Base-by-base conservation (phyloP, 1,140 invertebrate genomes). In the Drosophila nannoptera region DNA sequence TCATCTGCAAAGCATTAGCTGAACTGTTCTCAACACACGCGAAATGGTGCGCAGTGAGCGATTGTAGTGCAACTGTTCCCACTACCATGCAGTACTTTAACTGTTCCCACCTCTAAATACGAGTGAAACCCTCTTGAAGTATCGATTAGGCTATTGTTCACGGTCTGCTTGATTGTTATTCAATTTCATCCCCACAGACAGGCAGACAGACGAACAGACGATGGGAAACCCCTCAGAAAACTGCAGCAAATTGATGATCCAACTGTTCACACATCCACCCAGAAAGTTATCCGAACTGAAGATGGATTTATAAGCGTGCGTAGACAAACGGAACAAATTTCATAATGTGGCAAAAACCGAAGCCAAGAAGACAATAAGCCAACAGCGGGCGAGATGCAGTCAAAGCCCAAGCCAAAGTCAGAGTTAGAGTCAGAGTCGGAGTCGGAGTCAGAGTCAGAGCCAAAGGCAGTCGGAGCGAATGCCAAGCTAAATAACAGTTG, bases 171-270 rank as follows among this genome's bases (percentile, higher is more conserved):
- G 33, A 49, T 75, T 66, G 14, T 62, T 64, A 70, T 70, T 81
- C 32, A 73, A 81, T 81, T 77, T 81, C 22, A 46, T 63, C 52
- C 50, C 8, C 11, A 3, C 11, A 67, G 59, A 66, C 64, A 53
- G 50, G 43, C 66, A 43, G 43, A 38, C 40, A 16, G 59, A 33
- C 31, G 16, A 59, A 68, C 40, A 42, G 14, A 31, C 31, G 45
- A 67, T 49, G 50, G 62, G 56, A 38, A 46, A 65, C 56, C 52
- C 29, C 7, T 7, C 58, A 82, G 78, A 75, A 81, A 82, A 83
- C 69, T 63, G 68, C 54, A 59, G 55, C 78, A 77, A 77, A 77
- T 62, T 60, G 66, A 66, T 42, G 73, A 78, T 72, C 69, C 49
- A 69, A 59, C 8, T 53, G 40, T 56, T 54, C 45, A n/a, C 49